Base-by-base conservation (phyloP, 2,797 vertebrate genomes). In the Spinibarbus caldwelli region DNA sequence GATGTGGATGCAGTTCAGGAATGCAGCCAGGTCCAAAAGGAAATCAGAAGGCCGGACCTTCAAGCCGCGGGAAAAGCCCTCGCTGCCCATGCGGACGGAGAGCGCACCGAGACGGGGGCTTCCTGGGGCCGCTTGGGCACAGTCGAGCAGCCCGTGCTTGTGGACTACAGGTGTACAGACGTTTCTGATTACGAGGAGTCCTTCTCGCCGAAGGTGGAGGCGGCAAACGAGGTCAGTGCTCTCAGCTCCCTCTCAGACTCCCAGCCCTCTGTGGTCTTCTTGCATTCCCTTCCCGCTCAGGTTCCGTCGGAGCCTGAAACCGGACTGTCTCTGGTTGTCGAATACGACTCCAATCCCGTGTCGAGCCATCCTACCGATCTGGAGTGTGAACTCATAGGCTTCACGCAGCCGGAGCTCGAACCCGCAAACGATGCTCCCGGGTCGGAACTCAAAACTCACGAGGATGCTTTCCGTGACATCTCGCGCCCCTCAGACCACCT, bases 1-100 rank as follows among this genome's bases (percentile, higher is more conserved):
- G 92, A 94, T 91, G 87, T 92, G 87, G 93, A 94, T 93, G 94
- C 92, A 89, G 92, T 89, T 93, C 84, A 93, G 93, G 92, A 96
- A 93, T 92, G 93, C 95, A 90, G 92, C 93, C 94, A 90, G 95
- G 92, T 92, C 90, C 91, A 87, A 86, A 89, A 92, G 84, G 92
- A 89, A 90, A 88, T 89, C 88, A 87, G 90, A 93, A 92, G 95
- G 92, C 94, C 95, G 86, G 93, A 91, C 87, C 88, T 88, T 80
- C 89, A 93, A 88, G 89, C 93, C 88, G 94, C 92, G 92, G 94
- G 93, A 91, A 94, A 91, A 88, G 90, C 86, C 84, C 87, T 45
- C 57, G 23, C 78, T 83, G 85, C 72, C 90, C 82, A 68, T 88
- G 80, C 88, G 77, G 75, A 84, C 84, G 73, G 87, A 86, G 90